Evolutionary conservation across 2,113 vertebrate genomes (phyloP), one percentile per base, ranked within the genome.

Genomic region (Sinocyclocheilus anshuiensis): DNA sequence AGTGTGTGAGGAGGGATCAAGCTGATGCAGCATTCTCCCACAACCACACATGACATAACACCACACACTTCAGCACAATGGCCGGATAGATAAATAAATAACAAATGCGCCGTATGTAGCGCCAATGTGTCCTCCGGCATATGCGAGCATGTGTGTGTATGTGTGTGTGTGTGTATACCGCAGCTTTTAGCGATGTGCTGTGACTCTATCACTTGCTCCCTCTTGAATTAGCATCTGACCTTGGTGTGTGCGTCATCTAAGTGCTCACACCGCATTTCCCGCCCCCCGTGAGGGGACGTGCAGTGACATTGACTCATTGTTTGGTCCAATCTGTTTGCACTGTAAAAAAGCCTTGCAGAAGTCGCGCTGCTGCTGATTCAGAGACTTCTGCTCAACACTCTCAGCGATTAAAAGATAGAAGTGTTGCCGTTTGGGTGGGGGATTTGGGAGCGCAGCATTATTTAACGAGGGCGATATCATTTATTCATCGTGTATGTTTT

Each of bases 401-500:
- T 20, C 71, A 45, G 71, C 76, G 71, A 86, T 78, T 81, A 74
- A 86, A 88, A 84, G 75, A 83, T 24, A 71, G 82, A 84, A 59
- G 86, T 82, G 88, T 86, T 86, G 84, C 85, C 26, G 11, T 85
- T 84, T 88, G 77, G 74, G 74, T 84, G 76, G 87, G 83, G 78
- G 84, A 84, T 88, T 83, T 82, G 84, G 85, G 39, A 83, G 87
- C 76, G 48, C 80, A 63, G 86, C 85, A 86, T 90, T 91, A 90
- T 91, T 91, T 90, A 91, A 87, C 33, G 81, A 88, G 83, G 89
- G 74, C 86, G 78, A 81, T 88, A 92, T 91, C 87, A 90, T 91
- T 92, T 90, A 92, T 92, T 92, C 89, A 91, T 90, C 29, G 53
- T 92, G 89, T 90, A 87, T 90, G 87, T 91, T 89, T 91, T 88